A percentile compares a stretch with the other conserved stretches of the same genome.
phyloP scores from a whole-genome alignment of 2,888 invertebrate genomes.

The Bembecia ichneumoniformis region DNA sequence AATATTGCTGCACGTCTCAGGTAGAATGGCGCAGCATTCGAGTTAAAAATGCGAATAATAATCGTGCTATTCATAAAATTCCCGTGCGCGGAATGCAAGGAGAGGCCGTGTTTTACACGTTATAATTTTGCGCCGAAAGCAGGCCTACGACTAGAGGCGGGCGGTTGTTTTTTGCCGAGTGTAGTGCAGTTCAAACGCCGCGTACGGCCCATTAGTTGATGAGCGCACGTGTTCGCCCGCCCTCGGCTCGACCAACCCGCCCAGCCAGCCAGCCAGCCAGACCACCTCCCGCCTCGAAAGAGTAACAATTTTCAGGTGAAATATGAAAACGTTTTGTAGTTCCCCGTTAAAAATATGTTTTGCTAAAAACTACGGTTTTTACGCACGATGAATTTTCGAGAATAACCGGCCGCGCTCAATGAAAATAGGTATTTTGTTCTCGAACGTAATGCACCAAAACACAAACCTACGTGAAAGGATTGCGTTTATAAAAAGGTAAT shows the following conservation, averaged over 20 bases:
- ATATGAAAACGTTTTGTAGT: slow-evolving; percentile 67
- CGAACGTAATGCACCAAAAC: neutral
- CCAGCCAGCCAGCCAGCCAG: neutral
- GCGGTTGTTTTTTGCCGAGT: slow-evolving; percentile 61
- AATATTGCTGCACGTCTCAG: slow-evolving; percentile 69
- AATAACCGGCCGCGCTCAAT: neutral
- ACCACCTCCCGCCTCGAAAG: slow-evolving; percentile 18
- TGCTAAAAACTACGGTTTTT: slow-evolving; percentile 58
- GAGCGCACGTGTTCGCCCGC: slow-evolving; percentile 56
- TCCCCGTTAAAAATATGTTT: slow-evolving; percentile 57
- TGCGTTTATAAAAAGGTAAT: neutral
- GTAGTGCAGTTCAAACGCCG: slow-evolving; percentile 72
- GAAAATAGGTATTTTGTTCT: neutral
- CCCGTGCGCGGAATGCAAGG: slow-evolving; percentile 67
- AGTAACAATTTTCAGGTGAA: slow-evolving; percentile 64
- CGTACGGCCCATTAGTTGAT: slow-evolving; percentile 74
- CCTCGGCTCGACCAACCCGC: slow-evolving; percentile 21
- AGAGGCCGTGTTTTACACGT: slow-evolving; percentile 69
- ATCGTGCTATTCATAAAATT: slow-evolving; percentile 69
- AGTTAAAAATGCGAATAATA: slow-evolving; percentile 72
- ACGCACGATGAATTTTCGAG: slow-evolving; percentile 58
- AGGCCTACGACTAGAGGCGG: slow-evolving; percentile 43
- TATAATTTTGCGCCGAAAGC: slow-evolving; percentile 71
- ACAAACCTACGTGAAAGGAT: neutral
- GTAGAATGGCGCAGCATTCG: slow-evolving; percentile 65